These are phyloP conservation scores for Cottoperca gobio DNA, from an alignment of 2,797 vertebrate genomes.

Conservation along the genomic window DNA sequence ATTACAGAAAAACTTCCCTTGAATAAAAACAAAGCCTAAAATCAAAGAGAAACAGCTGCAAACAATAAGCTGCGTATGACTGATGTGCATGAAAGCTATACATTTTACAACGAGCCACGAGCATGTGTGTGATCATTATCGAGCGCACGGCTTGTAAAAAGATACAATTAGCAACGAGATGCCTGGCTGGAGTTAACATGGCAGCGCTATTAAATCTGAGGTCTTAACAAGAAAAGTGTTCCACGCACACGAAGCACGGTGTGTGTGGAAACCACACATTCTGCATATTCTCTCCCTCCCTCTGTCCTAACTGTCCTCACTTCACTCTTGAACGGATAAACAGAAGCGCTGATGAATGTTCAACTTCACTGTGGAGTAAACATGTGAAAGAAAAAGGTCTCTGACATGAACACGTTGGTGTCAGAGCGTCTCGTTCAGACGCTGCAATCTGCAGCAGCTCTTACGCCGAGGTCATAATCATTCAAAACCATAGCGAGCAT, in stretches of 20 bases:
- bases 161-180: slow-evolving; percentile 74
- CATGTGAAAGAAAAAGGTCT: too few species aligned
- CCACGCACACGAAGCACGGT: slow-evolving; percentile 63
- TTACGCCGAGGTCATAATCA: too few species aligned
- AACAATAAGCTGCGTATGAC: slow-evolving; percentile 47
- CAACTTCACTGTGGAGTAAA: slow-evolving; percentile 28
- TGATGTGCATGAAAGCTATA: slow-evolving; percentile 54
- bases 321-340: slow-evolving; percentile 38
- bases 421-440: too few species aligned
- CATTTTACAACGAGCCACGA: slow-evolving; percentile 59
- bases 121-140: slow-evolving; percentile 68
- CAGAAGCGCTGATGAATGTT: slow-evolving; percentile 37
- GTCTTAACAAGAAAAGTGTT: slow-evolving; percentile 68
- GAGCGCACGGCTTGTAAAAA: slow-evolving; percentile 74
- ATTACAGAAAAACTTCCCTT: slow-evolving; percentile 37
- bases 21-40: slow-evolving; percentile 15
- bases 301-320: slow-evolving; percentile 56
- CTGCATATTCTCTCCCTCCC: slow-evolving; percentile 15
- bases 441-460: too few species aligned
- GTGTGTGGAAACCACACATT: slow-evolving; percentile 51
- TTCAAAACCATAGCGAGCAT: slow-evolving; percentile 10
- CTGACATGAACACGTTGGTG: too few species aligned
- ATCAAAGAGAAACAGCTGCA: slow-evolving; percentile 55
- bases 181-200: slow-evolving; percentile 67
- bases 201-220: slow-evolving; percentile 68